Base-by-base conservation (phyloP, 2,797 vertebrate species). In the Phrynocephalus vlangalii region DNA sequence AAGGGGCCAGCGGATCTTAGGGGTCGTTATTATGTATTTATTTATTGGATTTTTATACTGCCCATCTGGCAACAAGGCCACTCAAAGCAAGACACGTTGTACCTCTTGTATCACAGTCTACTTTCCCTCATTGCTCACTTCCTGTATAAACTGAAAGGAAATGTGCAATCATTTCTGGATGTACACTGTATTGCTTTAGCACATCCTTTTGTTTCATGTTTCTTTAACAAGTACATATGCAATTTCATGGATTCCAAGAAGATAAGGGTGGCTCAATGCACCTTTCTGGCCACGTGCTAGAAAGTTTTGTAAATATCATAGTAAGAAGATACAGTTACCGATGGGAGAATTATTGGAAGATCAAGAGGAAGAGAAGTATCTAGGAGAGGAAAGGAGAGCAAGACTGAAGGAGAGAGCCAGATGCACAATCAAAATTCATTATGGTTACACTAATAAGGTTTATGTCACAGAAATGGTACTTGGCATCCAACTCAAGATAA, bases 121-220 rank as follows among this genome's bases (percentile, higher is more conserved):
- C 26, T 56, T 18, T 84, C 26, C 28, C 33, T 26, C 18, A 75
- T 82, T 89, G 22, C 26, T 52, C 67, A 18, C 0, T 11, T 1
- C 22, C 79, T 11, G 13, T 38, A 24, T 22, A 10, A 67, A 89
- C 67, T 76, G 70, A 90, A 92, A 90, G 11, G n/a, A 85, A 7
- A 0, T 0, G 3, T 24, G 68, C 1, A 68, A 82, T n/a, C 26
- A 72, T 76, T 63, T 60, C 44, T 50, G 4, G 2, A 28, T 86
- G 72, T 72, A 26, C 67, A 8, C 4, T 0, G 0, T 76, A 68
- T 92, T 90, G 88, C 83, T 56, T 88, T 83, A 44, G 89, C 86
- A 33, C 83, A 93, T 91, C 92, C 90, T 91, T 63, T 95, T 94
- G 85, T 87, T 84, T 92, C 90, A 93, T 38, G 15, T 78, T 83